A percentile compares a stretch with the other conserved stretches of the same genome.
phyloP scores from a whole-genome alignment of 2,888 invertebrate genomes.

The Phrixothrix hirtus region DNA sequence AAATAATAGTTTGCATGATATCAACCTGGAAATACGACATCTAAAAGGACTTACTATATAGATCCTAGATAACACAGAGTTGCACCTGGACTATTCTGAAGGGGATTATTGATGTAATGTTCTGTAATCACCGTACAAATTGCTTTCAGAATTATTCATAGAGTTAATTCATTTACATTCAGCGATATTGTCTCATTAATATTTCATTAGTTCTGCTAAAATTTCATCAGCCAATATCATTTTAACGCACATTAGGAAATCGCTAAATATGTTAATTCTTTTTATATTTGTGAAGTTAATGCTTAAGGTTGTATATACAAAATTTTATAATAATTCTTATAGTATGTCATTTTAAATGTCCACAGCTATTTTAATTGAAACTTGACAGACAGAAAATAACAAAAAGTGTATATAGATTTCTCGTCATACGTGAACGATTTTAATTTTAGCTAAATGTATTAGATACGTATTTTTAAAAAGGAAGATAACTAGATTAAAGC shows the following conservation, averaged over 20 bases:
- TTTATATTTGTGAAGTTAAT: too few relatives aligned
- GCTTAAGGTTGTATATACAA: too few relatives aligned
- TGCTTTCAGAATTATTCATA: neutral
- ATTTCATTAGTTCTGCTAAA: too few relatives aligned
- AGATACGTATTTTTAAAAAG: neutral
- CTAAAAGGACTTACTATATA: conserved; percentile 10
- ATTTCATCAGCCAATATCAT: too few relatives aligned
- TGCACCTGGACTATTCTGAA: conserved; percentile 4
- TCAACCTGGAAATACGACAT: conserved; percentile 2
- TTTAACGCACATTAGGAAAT: too few relatives aligned
- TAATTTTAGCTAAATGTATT: neutral
- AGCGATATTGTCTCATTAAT: too few relatives aligned
- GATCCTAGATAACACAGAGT: conserved; percentile 10
- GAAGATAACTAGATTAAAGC: neutral
- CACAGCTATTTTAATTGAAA: conserved; percentile 18
- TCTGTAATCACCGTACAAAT: neutral
- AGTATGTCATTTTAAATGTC: conserved; percentile 17
- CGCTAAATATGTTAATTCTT: too few relatives aligned
- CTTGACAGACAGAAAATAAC: neutral
- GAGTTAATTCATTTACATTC: neutral
- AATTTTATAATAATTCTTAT: conserved; percentile 14
- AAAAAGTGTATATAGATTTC: too few relatives aligned
- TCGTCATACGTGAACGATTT: neutral
- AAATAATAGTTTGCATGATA: conserved; percentile 8
- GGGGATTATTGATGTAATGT: conserved; percentile 3